phyloP scores from a whole-genome alignment of 2,113 vertebrate genomes.

The Cynoglossus semilaevis region DNA sequence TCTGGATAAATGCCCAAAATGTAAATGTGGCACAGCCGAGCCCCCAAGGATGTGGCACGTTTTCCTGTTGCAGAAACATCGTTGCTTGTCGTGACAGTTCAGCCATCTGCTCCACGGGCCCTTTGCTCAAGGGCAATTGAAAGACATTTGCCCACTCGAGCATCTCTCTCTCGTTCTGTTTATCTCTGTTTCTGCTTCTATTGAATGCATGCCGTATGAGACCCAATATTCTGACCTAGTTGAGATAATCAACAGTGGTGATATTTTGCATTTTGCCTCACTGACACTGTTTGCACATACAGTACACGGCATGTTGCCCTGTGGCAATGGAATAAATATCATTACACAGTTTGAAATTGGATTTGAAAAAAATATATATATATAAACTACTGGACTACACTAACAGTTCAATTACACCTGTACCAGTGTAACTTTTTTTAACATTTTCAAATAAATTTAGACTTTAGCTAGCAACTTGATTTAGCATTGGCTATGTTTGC shows the following conservation, averaged over 20 bases:
- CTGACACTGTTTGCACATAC: slow-evolving; percentile 31
- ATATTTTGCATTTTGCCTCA: slow-evolving; percentile 36
- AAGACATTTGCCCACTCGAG: slow-evolving; percentile 30
- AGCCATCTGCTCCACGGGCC: slow-evolving; percentile 45
- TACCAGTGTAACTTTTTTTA: too few relatives aligned
- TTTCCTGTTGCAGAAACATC: slow-evolving; percentile 27
- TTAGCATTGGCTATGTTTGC: too few relatives aligned
- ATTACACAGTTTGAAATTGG: not conserved
- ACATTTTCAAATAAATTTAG: too few relatives aligned
- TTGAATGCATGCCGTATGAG: slow-evolving; percentile 10
- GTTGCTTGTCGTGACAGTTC: slow-evolving; percentile 29
- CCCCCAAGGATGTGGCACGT: slow-evolving; percentile 32
- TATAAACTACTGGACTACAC: not conserved
- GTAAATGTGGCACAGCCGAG: slow-evolving; percentile 7
- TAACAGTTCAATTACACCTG: too few relatives aligned
- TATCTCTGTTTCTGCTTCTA: not conserved
- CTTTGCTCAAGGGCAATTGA: slow-evolving; percentile 50
- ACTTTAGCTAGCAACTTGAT: too few relatives aligned
- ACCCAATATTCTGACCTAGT: slow-evolving; percentile 60
- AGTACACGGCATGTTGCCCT: slow-evolving; percentile 2
- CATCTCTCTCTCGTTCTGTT: not conserved
- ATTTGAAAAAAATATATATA: not conserved
- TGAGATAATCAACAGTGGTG: slow-evolving; percentile 30
- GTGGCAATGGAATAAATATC: slow-evolving; percentile 8
- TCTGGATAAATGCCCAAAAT: slow-evolving; percentile 12